Evolutionary conservation across 2,113 vertebrate species (phyloP).

Genomic region (Alouatta palliata): DNA sequence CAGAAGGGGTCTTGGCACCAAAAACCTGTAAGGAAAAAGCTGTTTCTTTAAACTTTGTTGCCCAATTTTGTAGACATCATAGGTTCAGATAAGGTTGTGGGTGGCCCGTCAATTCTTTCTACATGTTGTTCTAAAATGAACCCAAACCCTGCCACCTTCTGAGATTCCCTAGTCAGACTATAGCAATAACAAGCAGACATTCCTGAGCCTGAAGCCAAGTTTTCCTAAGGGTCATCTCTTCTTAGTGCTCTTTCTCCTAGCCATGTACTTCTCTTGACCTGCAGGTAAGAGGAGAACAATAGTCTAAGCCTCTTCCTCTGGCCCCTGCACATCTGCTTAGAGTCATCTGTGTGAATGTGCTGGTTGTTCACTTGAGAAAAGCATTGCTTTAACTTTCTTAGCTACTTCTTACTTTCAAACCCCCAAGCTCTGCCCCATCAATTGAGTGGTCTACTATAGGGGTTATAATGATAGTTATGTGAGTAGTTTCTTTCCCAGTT

Average conservation of each 20-base stretch:
- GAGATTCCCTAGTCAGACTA: background rate
- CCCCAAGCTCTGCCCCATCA: background rate
- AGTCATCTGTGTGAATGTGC: background rate
- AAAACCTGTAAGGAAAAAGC: slow-evolving; percentile 50
- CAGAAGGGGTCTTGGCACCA: slow-evolving; percentile 54
- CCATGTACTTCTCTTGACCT: background rate
- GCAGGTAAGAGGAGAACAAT: background rate
- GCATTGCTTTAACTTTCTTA: background rate
- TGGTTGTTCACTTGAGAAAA: background rate
- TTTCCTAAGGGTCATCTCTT: background rate
- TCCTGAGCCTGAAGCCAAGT: background rate
- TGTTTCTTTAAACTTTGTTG: slow-evolving; percentile 35
- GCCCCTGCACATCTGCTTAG: background rate
- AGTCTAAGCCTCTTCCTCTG: background rate
- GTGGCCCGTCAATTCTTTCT: slow-evolving; percentile 42
- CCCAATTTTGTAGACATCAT: slow-evolving; percentile 51
- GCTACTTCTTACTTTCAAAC: background rate
- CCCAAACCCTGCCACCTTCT: background rate
- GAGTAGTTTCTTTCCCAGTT: background rate
- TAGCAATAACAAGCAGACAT: background rate
- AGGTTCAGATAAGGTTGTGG: slow-evolving; percentile 70
- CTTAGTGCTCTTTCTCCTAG: background rate
- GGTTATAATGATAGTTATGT: background rate
- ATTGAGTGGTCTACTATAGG: background rate
- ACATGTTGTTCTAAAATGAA: slow-evolving; percentile 56